phyloP scores from a whole-genome alignment of 2,113 vertebrate genomes.

The Passer montanus region DNA sequence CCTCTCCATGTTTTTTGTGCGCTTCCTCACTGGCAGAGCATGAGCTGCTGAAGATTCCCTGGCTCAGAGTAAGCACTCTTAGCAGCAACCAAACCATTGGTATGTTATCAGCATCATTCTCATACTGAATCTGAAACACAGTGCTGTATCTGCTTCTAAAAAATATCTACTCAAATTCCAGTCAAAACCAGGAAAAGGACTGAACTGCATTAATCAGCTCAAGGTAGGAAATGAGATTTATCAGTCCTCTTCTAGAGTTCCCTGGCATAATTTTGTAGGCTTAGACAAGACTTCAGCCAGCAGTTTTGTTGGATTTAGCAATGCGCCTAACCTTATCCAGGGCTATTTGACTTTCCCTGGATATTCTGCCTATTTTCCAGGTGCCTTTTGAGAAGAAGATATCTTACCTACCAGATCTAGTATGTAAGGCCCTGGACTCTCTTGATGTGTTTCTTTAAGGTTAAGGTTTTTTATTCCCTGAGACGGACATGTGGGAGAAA shows the following conservation, averaged over 20 bases:
- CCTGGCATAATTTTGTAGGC: background rate
- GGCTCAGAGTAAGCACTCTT: background rate
- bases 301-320: background rate
- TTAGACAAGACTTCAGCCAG: background rate
- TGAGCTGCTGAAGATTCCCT: background rate
- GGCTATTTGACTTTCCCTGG: background rate
- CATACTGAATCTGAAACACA: background rate
- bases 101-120: background rate
- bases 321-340: background rate
- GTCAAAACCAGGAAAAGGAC: background rate
- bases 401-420: background rate
- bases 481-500: background rate
- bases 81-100: background rate
- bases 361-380: background rate
- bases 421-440: background rate
- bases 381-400: background rate
- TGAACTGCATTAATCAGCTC: background rate
- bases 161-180: background rate
- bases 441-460: background rate
- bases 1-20: background rate
- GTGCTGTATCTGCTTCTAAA: background rate
- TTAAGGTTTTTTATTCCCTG: background rate
- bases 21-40: background rate
- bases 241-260: background rate
- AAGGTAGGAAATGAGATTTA: background rate